A percentile compares a stretch with the other conserved stretches of the same genome.
Evolutionary conservation across 1,140 invertebrate genomes (phyloP).

Genomic region (Archegozetes longisetosus): DNA sequence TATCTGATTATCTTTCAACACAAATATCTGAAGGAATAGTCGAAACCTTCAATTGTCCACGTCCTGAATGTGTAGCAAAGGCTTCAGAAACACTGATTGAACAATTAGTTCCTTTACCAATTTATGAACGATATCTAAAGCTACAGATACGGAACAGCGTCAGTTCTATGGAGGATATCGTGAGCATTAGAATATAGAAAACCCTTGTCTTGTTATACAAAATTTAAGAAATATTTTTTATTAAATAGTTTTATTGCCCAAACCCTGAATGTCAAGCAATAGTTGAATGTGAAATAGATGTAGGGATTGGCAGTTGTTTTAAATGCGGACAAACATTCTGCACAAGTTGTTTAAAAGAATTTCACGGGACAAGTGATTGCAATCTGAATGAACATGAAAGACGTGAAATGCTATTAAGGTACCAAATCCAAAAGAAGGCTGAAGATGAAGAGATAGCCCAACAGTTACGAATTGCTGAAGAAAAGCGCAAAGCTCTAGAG

Average conservation of each 20-base stretch:
- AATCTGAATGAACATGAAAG: neutral
- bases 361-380: neutral
- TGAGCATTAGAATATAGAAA: no score
- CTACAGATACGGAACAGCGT: neutral
- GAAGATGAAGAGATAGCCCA: no score
- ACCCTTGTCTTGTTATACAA: no score
- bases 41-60: neutral
- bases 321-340: neutral
- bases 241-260: neutral
- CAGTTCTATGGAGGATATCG: neutral
- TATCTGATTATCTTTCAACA: neutral
- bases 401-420: neutral
- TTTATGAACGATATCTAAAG: neutral
- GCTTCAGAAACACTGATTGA: neutral
- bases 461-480: no score
- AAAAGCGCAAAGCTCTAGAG: no score
- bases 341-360: neutral
- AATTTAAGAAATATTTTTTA: no score
- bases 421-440: neutral
- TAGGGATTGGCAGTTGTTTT: neutral
- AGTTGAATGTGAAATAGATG: neutral
- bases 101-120: neutral
- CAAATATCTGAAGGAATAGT: neutral
- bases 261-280: neutral
- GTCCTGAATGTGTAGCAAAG: neutral